A percentile compares a stretch with the other conserved stretches of the same genome.
These are phyloP conservation scores for Abrostola tripartita DNA, from an alignment of 2,888 invertebrate species.

Conservation along the genomic window DNA sequence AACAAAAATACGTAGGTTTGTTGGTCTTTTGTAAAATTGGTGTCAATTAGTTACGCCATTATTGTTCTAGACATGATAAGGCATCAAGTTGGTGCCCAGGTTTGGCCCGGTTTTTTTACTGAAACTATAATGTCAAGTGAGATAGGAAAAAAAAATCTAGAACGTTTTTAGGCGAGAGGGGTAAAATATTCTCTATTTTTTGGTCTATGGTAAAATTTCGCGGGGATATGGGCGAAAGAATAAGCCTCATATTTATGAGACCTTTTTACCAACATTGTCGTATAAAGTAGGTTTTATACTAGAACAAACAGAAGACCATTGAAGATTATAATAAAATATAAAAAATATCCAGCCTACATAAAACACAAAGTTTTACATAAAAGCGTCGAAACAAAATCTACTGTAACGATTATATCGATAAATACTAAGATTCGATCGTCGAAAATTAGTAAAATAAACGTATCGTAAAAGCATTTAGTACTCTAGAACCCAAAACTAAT, in stretches of 20 bases:
- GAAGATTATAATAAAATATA: not conserved
- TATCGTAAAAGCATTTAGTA: constrained; percentile 9
- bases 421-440: constrained; percentile 35
- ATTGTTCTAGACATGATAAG: constrained; percentile 43
- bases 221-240: not conserved
- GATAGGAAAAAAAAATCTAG: not conserved
- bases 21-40: constrained; percentile 42
- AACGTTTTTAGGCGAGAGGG: not conserved
- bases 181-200: not conserved
- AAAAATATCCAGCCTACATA: constrained; percentile 11
- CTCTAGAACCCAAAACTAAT: constrained; percentile 73
- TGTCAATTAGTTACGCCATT: constrained; percentile 42
- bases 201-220: not conserved
- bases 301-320: too few species aligned
- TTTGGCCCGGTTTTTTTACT: not conserved
- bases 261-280: too few species aligned
- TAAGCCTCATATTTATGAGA: too few species aligned
- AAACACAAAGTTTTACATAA: constrained; percentile 28
- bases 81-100: constrained; percentile 8
- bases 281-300: too few species aligned
- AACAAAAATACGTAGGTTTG: constrained; percentile 18
- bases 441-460: constrained; percentile 35
- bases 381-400: constrained; percentile 8
- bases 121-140: constrained; percentile 1
- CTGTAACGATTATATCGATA: constrained; percentile 26